phyloP scores from a whole-genome alignment of 2,797 vertebrate genomes.

The Artibeus jamaicensis region DNA sequence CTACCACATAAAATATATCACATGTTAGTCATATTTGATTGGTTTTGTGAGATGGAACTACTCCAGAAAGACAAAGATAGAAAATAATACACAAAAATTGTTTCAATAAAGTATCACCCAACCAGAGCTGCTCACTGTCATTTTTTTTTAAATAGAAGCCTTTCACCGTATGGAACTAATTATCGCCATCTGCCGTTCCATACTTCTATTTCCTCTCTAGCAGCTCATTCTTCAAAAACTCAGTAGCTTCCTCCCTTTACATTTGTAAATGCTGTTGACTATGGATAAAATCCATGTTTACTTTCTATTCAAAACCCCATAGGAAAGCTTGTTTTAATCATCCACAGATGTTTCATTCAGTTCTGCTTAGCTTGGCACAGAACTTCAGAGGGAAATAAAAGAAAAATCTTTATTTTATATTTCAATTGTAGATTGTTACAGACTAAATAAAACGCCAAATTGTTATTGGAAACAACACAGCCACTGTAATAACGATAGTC shows the following conservation, averaged over 20 bases:
- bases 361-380: constrained; percentile 90
- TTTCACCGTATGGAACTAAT: constrained; percentile 90
- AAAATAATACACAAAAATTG: constrained; percentile 45
- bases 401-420: constrained; percentile 90
- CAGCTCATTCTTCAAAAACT: constrained; percentile 97
- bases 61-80: constrained; percentile 44
- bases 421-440: constrained; percentile 92
- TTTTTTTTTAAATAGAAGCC: constrained; percentile 74
- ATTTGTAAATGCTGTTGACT: constrained; percentile 98
- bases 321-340: constrained; percentile 93
- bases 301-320: constrained; percentile 92
- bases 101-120: constrained; percentile 84
- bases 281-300: constrained; percentile 98
- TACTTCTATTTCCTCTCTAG: constrained; percentile 91
- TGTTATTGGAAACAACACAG: constrained; percentile 90
- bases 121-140: constrained; percentile 81
- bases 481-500: constrained; percentile 87
- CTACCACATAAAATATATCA: background rate
- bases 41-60: background rate
- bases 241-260: constrained; percentile 98
- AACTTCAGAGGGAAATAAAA: constrained; percentile 89
- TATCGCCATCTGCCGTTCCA: constrained; percentile 93
- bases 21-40: background rate
- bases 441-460: constrained; percentile 90
- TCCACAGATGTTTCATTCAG: constrained; percentile 92